A percentile compares a stretch with the other conserved stretches of the same genome.
phyloP scores from a whole-genome alignment of 2,113 vertebrate species.

The Chionis minor region DNA sequence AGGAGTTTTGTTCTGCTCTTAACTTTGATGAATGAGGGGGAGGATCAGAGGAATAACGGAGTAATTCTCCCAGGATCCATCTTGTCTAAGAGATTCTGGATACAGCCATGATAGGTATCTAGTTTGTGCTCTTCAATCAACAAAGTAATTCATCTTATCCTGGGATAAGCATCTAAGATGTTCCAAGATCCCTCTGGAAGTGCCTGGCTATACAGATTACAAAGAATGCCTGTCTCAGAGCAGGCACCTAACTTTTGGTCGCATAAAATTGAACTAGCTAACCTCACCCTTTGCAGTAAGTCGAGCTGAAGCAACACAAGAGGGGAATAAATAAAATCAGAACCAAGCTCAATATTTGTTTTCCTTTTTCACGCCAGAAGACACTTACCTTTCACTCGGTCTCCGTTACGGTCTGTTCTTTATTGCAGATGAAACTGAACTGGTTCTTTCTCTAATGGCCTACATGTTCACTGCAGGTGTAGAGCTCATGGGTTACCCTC shows the following conservation, averaged over 20 bases:
- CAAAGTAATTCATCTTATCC: not conserved
- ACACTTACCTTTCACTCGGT: not conserved
- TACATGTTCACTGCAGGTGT: slow-evolving; percentile 78
- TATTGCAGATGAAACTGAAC: slow-evolving; percentile 29
- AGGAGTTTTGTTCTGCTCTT: not conserved
- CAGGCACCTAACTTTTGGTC: not conserved
- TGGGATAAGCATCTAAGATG: not conserved
- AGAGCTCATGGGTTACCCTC: slow-evolving; percentile 83
- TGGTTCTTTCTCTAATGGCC: slow-evolving; percentile 60
- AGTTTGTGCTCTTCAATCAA: not conserved
- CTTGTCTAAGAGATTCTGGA: not conserved
- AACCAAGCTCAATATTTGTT: not conserved
- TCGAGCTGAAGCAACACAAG: not conserved
- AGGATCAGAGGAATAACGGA: not conserved
- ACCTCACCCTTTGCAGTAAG: not conserved
- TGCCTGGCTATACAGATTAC: not conserved
- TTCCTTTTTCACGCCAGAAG: not conserved
- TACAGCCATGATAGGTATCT: not conserved
- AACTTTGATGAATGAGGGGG: not conserved
- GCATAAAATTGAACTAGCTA: not conserved
- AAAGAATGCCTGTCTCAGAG: not conserved
- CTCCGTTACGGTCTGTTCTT: not conserved
- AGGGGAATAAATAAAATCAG: not conserved
- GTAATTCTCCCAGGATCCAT: not conserved
- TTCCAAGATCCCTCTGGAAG: not conserved